phyloP scores from a whole-genome alignment of 23 tunicate genomes.

The Phallusia fumigata region DNA sequence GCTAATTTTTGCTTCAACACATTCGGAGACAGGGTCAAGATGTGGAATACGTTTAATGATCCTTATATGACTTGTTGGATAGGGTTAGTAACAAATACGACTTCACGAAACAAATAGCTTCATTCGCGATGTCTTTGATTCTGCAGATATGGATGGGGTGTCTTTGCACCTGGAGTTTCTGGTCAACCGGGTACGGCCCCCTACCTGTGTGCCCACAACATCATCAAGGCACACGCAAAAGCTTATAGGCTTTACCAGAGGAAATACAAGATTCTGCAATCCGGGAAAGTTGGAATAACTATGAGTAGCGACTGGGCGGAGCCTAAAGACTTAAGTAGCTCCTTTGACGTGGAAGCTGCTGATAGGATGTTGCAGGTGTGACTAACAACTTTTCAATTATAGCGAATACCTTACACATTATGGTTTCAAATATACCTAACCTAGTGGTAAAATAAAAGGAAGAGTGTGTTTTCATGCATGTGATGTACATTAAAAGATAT shows the following conservation, averaged over 20 bases:
- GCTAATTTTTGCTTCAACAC: conserved; percentile 88
- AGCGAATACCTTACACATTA: too few relatives aligned
- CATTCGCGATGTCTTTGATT: too few relatives aligned
- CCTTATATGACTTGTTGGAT: conserved; percentile 90
- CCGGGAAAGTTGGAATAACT: conserved; percentile 84
- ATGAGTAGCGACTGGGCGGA: conserved; percentile 97
- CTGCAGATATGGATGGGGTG: conserved; percentile 80
- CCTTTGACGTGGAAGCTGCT: conserved; percentile 84
- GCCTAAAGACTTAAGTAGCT: conserved; percentile 76
- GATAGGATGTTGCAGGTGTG: conserved; percentile 83
- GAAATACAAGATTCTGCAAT: conserved; percentile 55
- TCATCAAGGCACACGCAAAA: conserved; percentile 75
- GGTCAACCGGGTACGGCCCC: conserved; percentile 64
- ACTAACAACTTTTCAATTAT: not conserved
- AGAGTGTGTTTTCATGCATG: too few relatives aligned
- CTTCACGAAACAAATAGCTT: too few relatives aligned
- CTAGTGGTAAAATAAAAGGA: too few relatives aligned
- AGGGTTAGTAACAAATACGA: conserved; percentile 46
- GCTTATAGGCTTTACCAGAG: conserved; percentile 72
- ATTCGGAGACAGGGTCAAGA: conserved; percentile 78
- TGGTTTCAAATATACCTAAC: too few relatives aligned
- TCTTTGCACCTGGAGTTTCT: conserved; percentile 77
- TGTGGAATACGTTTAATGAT: conserved; percentile 96
- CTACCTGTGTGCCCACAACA: conserved; percentile 70
- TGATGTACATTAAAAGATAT: too few relatives aligned